phyloP scores from a whole-genome alignment of 2,888 invertebrate species.

The Lydus trimaculatus region DNA sequence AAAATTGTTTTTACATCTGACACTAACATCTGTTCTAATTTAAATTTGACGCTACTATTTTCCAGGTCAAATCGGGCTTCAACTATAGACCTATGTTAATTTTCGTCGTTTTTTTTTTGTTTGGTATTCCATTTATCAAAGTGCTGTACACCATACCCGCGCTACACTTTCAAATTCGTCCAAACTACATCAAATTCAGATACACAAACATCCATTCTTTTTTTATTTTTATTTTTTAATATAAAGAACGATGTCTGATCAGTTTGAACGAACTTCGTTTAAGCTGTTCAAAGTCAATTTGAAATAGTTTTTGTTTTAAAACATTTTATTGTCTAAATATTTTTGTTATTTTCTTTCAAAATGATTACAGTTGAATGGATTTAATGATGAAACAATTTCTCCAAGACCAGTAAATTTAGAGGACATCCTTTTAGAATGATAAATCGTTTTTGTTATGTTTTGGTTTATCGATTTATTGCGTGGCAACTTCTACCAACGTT shows the following conservation, averaged over 20 bases:
- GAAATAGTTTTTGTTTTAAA: not conserved
- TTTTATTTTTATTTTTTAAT: not conserved
- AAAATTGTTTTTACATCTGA: constrained; percentile 41
- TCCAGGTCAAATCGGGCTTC: constrained; percentile 27
- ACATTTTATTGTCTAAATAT: not conserved
- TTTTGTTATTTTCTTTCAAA: not conserved
- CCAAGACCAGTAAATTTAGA: constrained; percentile 9
- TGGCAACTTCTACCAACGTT: constrained; percentile 17
- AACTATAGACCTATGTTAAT: constrained; percentile 26
- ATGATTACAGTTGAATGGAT: constrained; percentile 8
- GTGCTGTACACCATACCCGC: not conserved
- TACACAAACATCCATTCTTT: not conserved
- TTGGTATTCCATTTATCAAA: not conserved
- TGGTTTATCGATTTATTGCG: constrained; percentile 30
- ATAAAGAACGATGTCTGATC: not conserved
- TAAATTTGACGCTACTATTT: constrained; percentile 32
- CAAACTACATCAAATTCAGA: not conserved
- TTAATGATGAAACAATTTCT: constrained; percentile 11
- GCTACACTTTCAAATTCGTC: not conserved
- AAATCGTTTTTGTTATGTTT: constrained; percentile 30
- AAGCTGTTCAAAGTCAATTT: not conserved
- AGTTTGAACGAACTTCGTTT: not conserved
- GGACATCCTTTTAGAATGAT: constrained; percentile 31
- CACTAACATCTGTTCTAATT: constrained; percentile 40
- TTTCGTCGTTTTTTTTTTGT: constrained; percentile 22